A percentile compares a stretch with the other conserved stretches of the same genome.
These are phyloP conservation scores for Merops nubicus DNA, from an alignment of 2,113 vertebrate genomes.

Conservation along the genomic window DNA sequence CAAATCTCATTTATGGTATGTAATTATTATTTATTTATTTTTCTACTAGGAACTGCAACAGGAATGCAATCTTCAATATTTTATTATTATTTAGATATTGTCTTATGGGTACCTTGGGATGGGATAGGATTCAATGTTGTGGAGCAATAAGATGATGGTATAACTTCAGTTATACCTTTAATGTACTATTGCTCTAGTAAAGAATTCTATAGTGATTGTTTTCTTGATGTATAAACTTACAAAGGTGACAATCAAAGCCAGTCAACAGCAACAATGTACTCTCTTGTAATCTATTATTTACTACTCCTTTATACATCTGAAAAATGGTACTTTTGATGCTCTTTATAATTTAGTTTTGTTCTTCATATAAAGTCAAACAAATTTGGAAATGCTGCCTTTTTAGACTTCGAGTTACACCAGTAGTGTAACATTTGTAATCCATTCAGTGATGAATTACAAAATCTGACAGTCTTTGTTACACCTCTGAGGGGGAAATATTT, in stretches of 20 bases:
- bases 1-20: not conserved
- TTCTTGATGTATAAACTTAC: not conserved
- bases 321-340: not conserved
- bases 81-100: not conserved
- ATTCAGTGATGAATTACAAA: not conserved
- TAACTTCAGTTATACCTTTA: not conserved
- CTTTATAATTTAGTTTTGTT: not conserved
- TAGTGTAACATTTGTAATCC: not conserved
- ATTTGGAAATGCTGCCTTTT: not conserved
- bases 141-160: not conserved
- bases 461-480: not conserved
- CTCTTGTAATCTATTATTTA: slow-evolving; percentile 27
- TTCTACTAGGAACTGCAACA: not conserved
- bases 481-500: not conserved
- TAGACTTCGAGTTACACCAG: not conserved
- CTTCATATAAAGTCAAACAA: not conserved
- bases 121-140: not conserved
- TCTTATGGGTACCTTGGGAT: not conserved
- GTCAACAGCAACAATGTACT: not conserved
- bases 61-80: not conserved
- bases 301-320: not conserved
- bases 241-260: not conserved
- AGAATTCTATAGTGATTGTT: not conserved
- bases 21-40: not conserved
- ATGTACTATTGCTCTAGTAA: not conserved